Conservation (phyloP, 2,113 vertebrate genomes). For the Terrapene triunguis region DNA sequence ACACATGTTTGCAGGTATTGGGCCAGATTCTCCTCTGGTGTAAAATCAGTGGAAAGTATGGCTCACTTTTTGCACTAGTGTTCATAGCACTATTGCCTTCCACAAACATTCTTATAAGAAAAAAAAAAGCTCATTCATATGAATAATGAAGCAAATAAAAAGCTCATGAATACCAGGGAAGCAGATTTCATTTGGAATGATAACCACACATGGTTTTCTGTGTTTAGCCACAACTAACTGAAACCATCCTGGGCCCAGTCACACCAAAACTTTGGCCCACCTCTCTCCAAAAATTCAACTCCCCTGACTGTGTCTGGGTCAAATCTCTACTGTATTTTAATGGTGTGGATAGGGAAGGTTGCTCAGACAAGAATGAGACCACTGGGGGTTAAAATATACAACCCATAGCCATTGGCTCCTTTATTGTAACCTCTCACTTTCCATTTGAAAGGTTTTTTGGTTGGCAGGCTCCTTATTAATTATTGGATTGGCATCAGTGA, state of each 20-base stretch:
- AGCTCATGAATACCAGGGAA: neutral
- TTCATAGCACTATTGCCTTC: neutral
- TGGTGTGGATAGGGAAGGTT: neutral
- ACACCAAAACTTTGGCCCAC: neutral
- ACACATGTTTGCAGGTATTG: neutral
- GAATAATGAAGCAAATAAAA: neutral
- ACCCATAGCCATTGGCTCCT: fast-evolving
- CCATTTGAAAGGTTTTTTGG: slow-evolving; percentile 90
- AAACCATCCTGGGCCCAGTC: neutral
- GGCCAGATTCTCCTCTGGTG: neutral
- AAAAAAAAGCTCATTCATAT: neutral
- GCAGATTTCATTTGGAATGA: neutral
- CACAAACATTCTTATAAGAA: neutral
- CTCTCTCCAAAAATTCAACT: neutral
- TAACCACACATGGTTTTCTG: neutral
- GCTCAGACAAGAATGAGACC: fast-evolving
- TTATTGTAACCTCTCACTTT: neutral
- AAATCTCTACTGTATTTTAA: neutral
- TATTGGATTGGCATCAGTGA: slow-evolving; percentile 89
- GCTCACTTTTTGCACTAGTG: neutral
- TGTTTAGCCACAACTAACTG: neutral
- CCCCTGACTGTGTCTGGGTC: neutral
- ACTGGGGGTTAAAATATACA: neutral
- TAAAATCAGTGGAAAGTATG: slow-evolving; percentile 18
- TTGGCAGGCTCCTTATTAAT: slow-evolving; percentile 92